A percentile compares a stretch with the other conserved stretches of the same genome.
Conservation (phyloP, 2,888 invertebrate species). For the Gastracanthus pulcherrimus region DNA sequence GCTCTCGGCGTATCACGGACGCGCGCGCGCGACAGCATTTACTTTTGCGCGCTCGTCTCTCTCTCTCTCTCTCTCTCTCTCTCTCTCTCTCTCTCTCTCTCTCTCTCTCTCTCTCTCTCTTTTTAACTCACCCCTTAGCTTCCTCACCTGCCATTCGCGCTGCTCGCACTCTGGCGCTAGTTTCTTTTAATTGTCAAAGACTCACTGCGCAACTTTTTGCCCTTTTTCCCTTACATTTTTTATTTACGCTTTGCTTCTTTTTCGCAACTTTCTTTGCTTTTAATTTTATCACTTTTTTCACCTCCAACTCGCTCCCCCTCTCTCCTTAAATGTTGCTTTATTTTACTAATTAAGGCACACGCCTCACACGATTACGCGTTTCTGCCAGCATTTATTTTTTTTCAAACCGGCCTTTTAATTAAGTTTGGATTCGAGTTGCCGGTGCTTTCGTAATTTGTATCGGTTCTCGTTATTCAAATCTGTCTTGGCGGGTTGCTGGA, state of each 20-base stretch:
- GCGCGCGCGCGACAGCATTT: conserved; percentile 7
- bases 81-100: neutral
- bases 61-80: neutral
- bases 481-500: neutral
- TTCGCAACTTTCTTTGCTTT: conserved; percentile 28
- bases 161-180: neutral
- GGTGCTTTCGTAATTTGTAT: conserved; percentile 1
- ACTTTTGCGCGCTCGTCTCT: neutral
- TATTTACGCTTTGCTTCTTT: neutral
- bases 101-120: neutral
- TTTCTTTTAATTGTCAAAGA: conserved; percentile 47
- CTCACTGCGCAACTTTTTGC: conserved; percentile 18
- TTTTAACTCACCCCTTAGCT: no score
- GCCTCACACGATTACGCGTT: neutral
- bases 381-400: neutral
- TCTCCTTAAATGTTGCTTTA: conserved; percentile 3
- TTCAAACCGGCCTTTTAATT: conserved; percentile 15
- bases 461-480: neutral
- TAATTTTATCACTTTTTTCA: conserved; percentile 37
- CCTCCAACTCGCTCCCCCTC: neutral
- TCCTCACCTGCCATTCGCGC: conserved; percentile 36
- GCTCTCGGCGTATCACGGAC: conserved; percentile 45
- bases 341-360: conserved; percentile 31
- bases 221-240: neutral
- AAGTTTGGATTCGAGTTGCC: conserved; percentile 1